Evolutionary conservation across 2,113 vertebrate genomes (phyloP).

Genomic region (Cynopterus brachyotis): DNA sequence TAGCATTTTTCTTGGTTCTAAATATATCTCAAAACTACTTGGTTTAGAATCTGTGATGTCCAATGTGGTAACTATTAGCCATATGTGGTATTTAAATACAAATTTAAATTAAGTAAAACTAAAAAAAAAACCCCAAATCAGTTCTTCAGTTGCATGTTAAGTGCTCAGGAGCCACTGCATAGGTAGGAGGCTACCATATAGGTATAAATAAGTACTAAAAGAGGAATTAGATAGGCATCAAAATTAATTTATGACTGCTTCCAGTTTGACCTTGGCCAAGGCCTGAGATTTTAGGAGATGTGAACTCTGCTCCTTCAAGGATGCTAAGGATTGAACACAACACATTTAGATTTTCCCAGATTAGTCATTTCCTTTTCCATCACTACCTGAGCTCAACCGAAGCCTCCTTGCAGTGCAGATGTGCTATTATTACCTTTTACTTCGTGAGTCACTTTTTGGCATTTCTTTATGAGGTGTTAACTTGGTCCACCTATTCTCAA

Average conservation of each 20-base stretch:
- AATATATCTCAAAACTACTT: neutral
- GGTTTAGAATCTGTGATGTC: neutral
- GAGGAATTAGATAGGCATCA: neutral
- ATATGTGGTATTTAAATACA: neutral
- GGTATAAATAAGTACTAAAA: neutral
- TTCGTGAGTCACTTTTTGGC: neutral
- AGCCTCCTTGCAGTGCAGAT: neutral
- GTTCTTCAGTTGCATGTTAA: neutral
- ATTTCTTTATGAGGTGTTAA: neutral
- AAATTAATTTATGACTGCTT: neutral
- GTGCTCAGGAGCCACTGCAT: neutral
- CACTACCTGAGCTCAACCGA: neutral
- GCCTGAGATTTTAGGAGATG: neutral
- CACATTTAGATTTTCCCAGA: neutral
- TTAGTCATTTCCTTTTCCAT: conserved; percentile 29
- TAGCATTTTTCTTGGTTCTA: neutral
- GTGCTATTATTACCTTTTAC: neutral
- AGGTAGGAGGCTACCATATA: no score
- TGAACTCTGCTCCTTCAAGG: neutral
- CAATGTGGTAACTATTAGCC: neutral
- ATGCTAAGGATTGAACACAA: neutral
- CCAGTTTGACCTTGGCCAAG: neutral
- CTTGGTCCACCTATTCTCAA: neutral
- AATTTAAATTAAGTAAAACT: neutral
- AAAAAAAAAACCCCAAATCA: neutral